Conservation (phyloP, 2,888 invertebrate genomes). For the Elmis aenea region DNA sequence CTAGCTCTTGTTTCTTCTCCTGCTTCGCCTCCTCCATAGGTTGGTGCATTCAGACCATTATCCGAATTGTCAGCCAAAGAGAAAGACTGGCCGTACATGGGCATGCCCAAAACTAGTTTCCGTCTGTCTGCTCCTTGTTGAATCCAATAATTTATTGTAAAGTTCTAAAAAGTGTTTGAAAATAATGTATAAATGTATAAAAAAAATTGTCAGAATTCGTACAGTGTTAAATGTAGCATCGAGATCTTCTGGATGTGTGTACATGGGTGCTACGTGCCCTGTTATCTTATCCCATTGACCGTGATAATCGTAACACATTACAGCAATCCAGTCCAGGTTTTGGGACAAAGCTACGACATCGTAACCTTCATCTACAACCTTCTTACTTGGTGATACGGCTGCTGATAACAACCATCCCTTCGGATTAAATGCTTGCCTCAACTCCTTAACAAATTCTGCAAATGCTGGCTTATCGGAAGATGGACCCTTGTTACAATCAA, state of each 20-base stretch:
- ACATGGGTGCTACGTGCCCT: constrained; percentile 87
- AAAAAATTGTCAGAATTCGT: not conserved
- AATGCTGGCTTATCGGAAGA: constrained; percentile 77
- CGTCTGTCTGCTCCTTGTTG: constrained; percentile 69
- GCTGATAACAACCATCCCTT: constrained; percentile 70
- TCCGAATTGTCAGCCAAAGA: constrained; percentile 64
- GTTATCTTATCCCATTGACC: constrained; percentile 90
- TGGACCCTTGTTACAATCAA: constrained; percentile 78
- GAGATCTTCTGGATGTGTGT: constrained; percentile 65
- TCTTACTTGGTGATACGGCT: constrained; percentile 80
- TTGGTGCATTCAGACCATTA: constrained; percentile 66
- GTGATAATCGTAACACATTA: constrained; percentile 89
- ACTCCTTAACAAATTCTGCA: constrained; percentile 67
- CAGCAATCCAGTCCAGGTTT: constrained; percentile 83
- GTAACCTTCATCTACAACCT: constrained; percentile 80
- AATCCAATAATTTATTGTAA: constrained; percentile 83
- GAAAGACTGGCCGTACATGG: constrained; percentile 87
- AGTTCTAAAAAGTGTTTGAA: constrained; percentile 57
- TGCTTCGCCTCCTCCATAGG: constrained; percentile 84
- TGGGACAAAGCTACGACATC: constrained; percentile 70
- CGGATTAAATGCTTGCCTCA: constrained; percentile 65
- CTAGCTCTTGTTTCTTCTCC: constrained; percentile 83
- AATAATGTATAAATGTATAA: too few species aligned
- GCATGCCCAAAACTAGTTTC: constrained; percentile 81
- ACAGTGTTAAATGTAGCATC: constrained; percentile 76